Evolutionary conservation across 2,113 vertebrate genomes (phyloP), one percentile per base, ranked within the genome.

Genomic region (Picathartes gymnocephalus): DNA sequence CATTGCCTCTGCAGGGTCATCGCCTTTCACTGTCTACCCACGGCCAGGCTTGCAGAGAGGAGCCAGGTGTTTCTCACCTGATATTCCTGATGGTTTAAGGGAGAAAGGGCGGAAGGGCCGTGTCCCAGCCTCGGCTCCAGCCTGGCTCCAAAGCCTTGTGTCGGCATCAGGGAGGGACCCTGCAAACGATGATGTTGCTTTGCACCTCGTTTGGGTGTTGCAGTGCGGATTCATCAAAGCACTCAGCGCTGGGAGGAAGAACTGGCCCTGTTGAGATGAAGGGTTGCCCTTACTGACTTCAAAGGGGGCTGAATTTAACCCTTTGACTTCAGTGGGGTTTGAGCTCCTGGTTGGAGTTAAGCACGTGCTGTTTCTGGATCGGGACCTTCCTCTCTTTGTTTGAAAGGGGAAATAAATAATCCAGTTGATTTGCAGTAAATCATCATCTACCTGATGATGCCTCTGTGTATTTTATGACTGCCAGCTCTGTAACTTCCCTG

Each of bases 281-380:
- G 72, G 39, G 39, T 9, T 88, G 54, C 10, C 65, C 39, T 65
- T 42, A 25, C 15, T 8, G 60, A 71, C 90, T 96, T 92, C 92
- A 95, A 94, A 93, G 56, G 24, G 13, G 47, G 33, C 30, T 62
- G 42, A 39, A 74, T 81, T 96, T 96, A 91, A 96, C 76, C 21
- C 72, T 90, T 74, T 70, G 28, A 9, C 24, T 73, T 71, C 79
- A 56, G 44, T 13, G 60, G 33, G 12, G 2, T 40, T 70, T 73
- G 62, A 85, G 22, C 7, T 39, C 31, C 44, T 60, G 30, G 6
- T 11, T 77, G 71, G 42, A 70, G 9, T 50, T 15, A 39, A 62
- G 15, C 58, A 39, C 0, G 1, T 53, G 71, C 15, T 83, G 35
- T 45, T 45, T 23, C 64, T 71, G 51, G 9, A 9, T 71, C 81